Percentiles rank a stretch among this genome's conserved stretches.
These are phyloP conservation scores for Natrix natrix DNA, from an alignment of 2,797 vertebrate species.

Conservation along the genomic window DNA sequence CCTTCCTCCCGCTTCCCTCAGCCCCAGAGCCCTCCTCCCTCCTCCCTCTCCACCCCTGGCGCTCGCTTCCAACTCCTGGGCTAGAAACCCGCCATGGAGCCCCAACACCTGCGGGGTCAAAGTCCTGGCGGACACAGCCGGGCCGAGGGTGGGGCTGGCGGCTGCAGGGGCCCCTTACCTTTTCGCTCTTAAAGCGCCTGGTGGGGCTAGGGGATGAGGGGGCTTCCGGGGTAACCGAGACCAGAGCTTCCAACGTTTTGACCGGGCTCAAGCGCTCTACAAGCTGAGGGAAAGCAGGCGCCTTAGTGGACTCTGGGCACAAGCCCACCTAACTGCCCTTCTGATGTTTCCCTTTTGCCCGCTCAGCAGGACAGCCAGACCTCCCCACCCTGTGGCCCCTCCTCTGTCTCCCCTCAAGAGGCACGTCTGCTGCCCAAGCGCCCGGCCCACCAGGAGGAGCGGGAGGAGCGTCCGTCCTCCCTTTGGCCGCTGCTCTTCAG, in stretches of 20 bases:
- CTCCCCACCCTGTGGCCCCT: background rate
- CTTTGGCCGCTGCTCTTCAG: background rate
- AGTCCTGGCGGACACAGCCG: too few species aligned
- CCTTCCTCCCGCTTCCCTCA: background rate
- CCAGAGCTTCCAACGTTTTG: accelerated
- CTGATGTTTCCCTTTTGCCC: background rate
- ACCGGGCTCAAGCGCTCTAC: accelerated
- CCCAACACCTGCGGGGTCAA: too few species aligned
- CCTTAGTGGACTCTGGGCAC: accelerated
- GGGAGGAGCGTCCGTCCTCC: background rate
- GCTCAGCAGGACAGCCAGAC: background rate
- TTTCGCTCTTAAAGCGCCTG: background rate
- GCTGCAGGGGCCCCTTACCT: background rate
- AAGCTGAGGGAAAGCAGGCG: background rate
- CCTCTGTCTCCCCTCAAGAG: background rate
- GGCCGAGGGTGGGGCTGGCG: accelerated
- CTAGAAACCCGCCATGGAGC: background rate
- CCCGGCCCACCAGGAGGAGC: too few species aligned
- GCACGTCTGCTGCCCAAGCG: too few species aligned
- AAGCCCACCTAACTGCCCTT: accelerated
- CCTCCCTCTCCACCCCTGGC: background rate
- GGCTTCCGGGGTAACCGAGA: accelerated
- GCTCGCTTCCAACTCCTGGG: too few species aligned
- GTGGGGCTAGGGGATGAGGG: background rate
- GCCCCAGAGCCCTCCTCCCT: background rate